Evolutionary conservation across 2,113 vertebrate species (phyloP).

Genomic region (Pelvicachromis taeniatus): DNA sequence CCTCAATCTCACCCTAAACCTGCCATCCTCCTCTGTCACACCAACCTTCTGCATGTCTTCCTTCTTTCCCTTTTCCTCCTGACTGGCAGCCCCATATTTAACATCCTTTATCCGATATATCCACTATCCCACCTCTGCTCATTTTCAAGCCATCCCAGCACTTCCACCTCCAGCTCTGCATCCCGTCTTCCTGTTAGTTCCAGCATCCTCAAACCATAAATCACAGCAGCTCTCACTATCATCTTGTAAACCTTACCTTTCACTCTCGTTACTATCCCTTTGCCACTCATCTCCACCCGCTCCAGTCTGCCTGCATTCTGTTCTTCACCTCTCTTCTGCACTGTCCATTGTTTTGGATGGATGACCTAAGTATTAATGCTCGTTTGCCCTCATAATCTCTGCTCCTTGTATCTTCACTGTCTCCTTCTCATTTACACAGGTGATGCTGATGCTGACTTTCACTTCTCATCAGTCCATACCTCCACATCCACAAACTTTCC

Average conservation of each 20-base stretch:
- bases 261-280: not conserved
- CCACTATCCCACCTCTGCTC: not conserved
- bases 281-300: not conserved
- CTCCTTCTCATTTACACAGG: not conserved
- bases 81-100: not conserved
- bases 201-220: not conserved
- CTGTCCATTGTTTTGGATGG: not conserved
- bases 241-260: not conserved
- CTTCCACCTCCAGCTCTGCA: not conserved
- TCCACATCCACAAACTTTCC: not conserved
- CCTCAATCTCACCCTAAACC: not conserved
- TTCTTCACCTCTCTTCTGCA: not conserved
- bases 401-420: not conserved
- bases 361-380: not conserved
- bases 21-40: not conserved
- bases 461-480: not conserved
- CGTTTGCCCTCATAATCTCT: rapidly evolving
- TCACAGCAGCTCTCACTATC: not conserved
- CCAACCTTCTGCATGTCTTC: not conserved
- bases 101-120: not conserved
- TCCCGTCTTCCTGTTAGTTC: not conserved
- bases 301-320: not conserved
- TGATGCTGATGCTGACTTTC: not conserved
- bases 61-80: not conserved
- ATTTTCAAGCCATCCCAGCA: not conserved